These are phyloP conservation scores for Tangara arthus DNA, from an alignment of 2,797 vertebrate genomes.

Conservation along the genomic window DNA sequence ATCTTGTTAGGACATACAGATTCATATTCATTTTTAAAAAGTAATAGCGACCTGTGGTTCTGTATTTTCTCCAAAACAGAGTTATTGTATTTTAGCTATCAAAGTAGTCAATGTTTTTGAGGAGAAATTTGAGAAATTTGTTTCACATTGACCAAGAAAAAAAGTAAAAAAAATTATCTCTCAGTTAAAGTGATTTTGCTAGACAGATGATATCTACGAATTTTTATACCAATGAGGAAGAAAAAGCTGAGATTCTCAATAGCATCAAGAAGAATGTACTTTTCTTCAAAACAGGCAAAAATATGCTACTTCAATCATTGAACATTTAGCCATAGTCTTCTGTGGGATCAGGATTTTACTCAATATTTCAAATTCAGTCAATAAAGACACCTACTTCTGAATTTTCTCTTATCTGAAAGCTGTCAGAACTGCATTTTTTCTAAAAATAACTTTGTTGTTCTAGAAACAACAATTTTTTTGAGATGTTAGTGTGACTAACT, in stretches of 20 bases:
- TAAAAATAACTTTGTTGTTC: neutral
- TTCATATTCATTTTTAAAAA: neutral
- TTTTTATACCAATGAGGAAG: neutral
- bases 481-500: neutral
- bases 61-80: neutral
- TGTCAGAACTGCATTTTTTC: neutral
- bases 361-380: neutral
- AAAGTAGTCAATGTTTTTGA: neutral
- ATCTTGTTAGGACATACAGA: neutral
- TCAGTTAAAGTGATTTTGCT: neutral
- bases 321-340: neutral
- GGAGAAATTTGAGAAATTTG: neutral
- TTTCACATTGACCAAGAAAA: neutral
- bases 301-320: neutral
- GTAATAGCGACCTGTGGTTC: rapidly evolving
- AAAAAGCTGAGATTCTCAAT: neutral
- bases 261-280: neutral
- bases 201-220: neutral
- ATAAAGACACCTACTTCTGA: neutral
- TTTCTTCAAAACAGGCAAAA: neutral
- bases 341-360: neutral
- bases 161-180: neutral
- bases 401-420: neutral
- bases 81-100: neutral
- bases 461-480: neutral